Evolutionary conservation across 2,888 invertebrate species (phyloP), one percentile per base, ranked within the genome.

Genomic region (Timema cristinae): DNA sequence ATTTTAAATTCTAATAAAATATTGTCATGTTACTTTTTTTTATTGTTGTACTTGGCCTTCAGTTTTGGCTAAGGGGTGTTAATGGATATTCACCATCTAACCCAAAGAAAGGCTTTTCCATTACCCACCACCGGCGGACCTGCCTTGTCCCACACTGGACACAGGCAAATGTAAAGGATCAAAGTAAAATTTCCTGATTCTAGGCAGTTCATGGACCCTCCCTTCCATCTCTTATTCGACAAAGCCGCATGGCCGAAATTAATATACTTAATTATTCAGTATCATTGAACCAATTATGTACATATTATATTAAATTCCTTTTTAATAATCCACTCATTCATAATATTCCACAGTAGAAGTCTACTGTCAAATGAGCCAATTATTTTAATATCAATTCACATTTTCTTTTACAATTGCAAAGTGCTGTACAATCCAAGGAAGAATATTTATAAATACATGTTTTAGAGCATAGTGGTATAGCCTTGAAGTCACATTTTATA

Each of bases 171-270:
- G 59, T 13, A n/a, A 59, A 59, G 13, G 59, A n/a, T 13, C 5
- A 9, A 32, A 59, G 59, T 59, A 59, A 59, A 13, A 59, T 52
- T 52, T n/a, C 59, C 59, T 59, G 13, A 59, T 59, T n/a, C 59
- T 59, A 7, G 2, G 56, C 56, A 56, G 56, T 56, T 10, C 56
- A 56, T 16, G n/a, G 5, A 56, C 56, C 56, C 56, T 7, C 56
- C 56, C 7, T 56, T 59, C 13, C 59, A n/a, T n/a, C 15, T n/a
- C 59, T 59, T n/a, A 16, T 59, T 0, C n/a, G 8, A 59, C 59
- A 59, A 59, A 59, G 15, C 13, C 15, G 1, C 13, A 32, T 32
- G 32, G 32, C 32, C 32, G 32, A 32, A 32, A 32, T 32, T n/a
- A n/a, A 13, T n/a, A 5, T 16, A 59, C 59, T 59, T 9, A 16